phyloP scores from a whole-genome alignment of 2,888 invertebrate species.

The Tineola bisselliella region DNA sequence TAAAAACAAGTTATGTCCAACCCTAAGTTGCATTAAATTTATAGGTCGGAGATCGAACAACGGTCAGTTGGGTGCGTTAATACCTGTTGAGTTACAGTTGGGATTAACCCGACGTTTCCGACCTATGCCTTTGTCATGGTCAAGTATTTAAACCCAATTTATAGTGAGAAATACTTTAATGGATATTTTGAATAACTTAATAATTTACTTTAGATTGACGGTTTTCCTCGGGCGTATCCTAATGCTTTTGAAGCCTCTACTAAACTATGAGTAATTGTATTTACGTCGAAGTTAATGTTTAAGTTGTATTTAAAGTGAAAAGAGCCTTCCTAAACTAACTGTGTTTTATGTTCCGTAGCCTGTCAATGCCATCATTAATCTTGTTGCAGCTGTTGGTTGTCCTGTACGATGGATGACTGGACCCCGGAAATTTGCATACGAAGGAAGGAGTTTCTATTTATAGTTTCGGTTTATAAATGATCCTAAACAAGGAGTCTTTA shows the following conservation, averaged over 20 bases:
- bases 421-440: slow-evolving; percentile 36
- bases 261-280: too few species aligned
- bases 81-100: slow-evolving; percentile 62
- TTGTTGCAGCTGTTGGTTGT: slow-evolving; percentile 5
- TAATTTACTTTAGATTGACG: too few species aligned
- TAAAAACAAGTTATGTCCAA: neutral
- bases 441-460: neutral
- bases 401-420: slow-evolving; percentile 33
- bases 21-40: slow-evolving; percentile 3
- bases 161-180: neutral
- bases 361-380: slow-evolving; percentile 12
- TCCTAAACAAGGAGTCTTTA: too few species aligned
- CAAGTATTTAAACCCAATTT: slow-evolving; percentile 2
- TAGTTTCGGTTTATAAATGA: neutral
- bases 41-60: slow-evolving; percentile 26
- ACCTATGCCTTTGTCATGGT: slow-evolving; percentile 20
- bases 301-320: too few species aligned
- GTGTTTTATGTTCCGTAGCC: neutral
- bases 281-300: too few species aligned
- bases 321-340: neutral
- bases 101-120: slow-evolving; percentile 33
- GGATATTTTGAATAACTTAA: neutral
- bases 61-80: slow-evolving; percentile 51
- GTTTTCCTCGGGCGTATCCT: too few species aligned
- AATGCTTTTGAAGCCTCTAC: too few species aligned